Evolutionary conservation across 2,113 vertebrate species (phyloP).

Genomic region (Typhlomys cinereus): DNA sequence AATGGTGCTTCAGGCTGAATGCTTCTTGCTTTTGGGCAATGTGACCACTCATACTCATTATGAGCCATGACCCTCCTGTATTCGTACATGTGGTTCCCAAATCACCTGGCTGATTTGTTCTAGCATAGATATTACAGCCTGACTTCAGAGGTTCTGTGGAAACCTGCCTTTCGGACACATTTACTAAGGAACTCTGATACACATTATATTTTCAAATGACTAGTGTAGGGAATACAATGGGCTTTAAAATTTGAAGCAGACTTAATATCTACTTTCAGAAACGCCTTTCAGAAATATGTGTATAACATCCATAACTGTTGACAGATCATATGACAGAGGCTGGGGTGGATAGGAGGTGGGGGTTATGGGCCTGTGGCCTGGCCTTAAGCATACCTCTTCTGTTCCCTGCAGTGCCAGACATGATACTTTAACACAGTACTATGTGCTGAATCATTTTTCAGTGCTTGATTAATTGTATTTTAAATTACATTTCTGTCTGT

Average conservation of each 20-base stretch:
- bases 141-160: background rate
- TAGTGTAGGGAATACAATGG: constrained; percentile 6
- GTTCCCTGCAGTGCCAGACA: background rate
- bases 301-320: background rate
- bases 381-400: background rate
- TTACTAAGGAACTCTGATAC: background rate
- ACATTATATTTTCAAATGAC: background rate
- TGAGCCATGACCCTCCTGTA: background rate
- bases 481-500: constrained; percentile 5
- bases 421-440: background rate
- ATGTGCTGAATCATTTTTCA: background rate
- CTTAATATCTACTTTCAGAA: background rate
- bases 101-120: background rate
- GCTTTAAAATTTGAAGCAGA: constrained; percentile 40
- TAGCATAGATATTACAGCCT: background rate
- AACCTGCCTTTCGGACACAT: constrained; percentile 16
- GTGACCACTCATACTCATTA: background rate
- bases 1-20: background rate
- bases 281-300: background rate
- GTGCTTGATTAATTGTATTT: constrained; percentile 16
- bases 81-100: background rate
- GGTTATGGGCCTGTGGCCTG: background rate
- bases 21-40: background rate
- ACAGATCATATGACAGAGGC: background rate
- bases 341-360: background rate